Percentiles rank a stretch among this genome's conserved stretches.
Evolutionary conservation across 2,113 vertebrate species (phyloP).

Genomic region (Pardalotus punctatus): DNA sequence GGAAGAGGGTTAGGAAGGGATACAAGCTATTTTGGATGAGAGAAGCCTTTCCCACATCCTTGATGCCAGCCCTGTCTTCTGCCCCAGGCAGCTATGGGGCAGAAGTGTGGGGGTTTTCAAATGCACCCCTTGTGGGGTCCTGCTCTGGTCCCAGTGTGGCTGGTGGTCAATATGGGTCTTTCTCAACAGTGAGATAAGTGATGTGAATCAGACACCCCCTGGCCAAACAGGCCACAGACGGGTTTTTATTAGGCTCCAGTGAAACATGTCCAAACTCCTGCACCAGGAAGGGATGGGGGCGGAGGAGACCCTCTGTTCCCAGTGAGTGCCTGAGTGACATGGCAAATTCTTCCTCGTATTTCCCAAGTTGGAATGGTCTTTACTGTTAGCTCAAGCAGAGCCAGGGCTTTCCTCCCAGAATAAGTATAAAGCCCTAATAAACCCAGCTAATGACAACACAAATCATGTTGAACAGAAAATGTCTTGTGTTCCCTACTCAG

Average conservation of each 20-base stretch:
- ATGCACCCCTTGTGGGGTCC: neutral
- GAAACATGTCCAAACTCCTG: fast-evolving
- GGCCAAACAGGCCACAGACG: neutral
- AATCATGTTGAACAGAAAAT: conserved; percentile 17
- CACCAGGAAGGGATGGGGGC: fast-evolving
- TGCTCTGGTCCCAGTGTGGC: neutral
- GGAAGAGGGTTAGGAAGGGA: neutral
- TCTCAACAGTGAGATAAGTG: neutral
- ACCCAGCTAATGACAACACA: conserved; percentile 23
- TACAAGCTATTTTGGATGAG: neutral
- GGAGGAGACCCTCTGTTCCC: neutral
- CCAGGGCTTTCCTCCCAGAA: neutral
- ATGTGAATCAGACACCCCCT: fast-evolving
- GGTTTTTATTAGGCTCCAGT: neutral
- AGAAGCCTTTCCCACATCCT: neutral
- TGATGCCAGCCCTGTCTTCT: neutral
- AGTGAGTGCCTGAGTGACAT: fast-evolving
- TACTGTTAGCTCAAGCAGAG: neutral
- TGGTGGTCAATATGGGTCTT: fast-evolving
- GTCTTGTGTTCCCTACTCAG: neutral
- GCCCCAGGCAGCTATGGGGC: neutral
- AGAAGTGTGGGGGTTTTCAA: neutral
- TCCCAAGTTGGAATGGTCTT: neutral
- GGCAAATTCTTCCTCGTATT: neutral
- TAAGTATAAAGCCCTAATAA: conserved; percentile 15